Base-by-base conservation (phyloP, 2,113 vertebrate genomes). In the Bubo scandiacus region DNA sequence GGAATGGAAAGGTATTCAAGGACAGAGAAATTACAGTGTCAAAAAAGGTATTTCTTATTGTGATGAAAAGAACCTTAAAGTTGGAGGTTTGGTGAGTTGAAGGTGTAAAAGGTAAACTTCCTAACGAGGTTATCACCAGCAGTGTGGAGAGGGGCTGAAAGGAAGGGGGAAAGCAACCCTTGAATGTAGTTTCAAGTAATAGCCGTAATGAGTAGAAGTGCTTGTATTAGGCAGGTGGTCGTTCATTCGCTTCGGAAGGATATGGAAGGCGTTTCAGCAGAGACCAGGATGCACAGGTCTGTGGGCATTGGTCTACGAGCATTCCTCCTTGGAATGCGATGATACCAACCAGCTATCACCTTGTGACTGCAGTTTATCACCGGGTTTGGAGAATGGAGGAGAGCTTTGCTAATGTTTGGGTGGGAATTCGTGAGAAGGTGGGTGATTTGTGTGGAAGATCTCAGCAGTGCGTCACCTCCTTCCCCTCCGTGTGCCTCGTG, bases 241-340 rank as follows among this genome's bases (percentile, higher is more conserved):
- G 0, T 30, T 34, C 27, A 2, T 36, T 34, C n/a, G 52, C 70
- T 68, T 54, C 16, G 38, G 16, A n/a, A 45, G 16, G 47, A 20
- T 7, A 12, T 2, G 19, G n/a, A 9, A 5, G 13, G 2, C 20
- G 30, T 78, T 52, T 51, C 9, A 5, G 42, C 15, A 19, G 43
- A 7, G 20, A 32, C 1, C 45, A 38, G 9, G 6, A 1, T 7
- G 42, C 15, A 42, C 15, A 42, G 40, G 40, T 42, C 30, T 19
- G 15, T 27, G 3, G 6, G 14, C 5, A 0, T 4, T 6, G 72
- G 30, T 15, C 43, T 36, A 1, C 7, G 10, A 5, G 45, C 20
- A 6, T 12, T 29, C 54, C 32, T 32, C 26, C 27, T 52, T 54
- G 40, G 23, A 23, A 34, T 7, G 27, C 54, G 52, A 30, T 1